Conservation (phyloP, 2,113 vertebrate species). For the Pelodiscus sinensis region DNA sequence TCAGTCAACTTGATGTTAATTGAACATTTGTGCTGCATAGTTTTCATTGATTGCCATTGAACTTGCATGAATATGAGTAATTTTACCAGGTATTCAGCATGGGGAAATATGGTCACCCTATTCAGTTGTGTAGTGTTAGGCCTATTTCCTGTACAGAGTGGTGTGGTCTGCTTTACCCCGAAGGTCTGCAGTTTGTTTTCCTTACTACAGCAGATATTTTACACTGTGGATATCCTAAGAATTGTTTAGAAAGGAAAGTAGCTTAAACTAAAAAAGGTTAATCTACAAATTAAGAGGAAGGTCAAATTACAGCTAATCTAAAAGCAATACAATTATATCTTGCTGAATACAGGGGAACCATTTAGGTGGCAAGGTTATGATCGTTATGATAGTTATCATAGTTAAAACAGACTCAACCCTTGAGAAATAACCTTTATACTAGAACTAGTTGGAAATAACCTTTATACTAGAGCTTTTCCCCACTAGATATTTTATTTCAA, state of each 20-base stretch:
- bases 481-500: not conserved
- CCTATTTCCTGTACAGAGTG: not conserved
- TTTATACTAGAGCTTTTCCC: not conserved
- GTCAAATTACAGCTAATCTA: not conserved
- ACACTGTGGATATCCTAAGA: rapidly evolving
- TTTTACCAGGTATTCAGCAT: too few species aligned
- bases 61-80: too few species aligned
- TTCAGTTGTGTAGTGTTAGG: not conserved
- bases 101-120: too few species aligned
- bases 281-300: not conserved
- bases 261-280: not conserved
- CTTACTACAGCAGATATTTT: not conserved
- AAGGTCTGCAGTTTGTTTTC: not conserved
- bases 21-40: too few species aligned
- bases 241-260: not conserved
- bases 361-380: not conserved
- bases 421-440: not conserved
- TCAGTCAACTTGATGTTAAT: too few species aligned
- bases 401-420: rapidly evolving
- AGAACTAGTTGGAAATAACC: not conserved
- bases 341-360: not conserved
- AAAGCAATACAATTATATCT: not conserved
- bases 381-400: not conserved
- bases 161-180: not conserved
- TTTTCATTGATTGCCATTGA: too few species aligned